Evolutionary conservation across 2,797 vertebrate genomes (phyloP).

Genomic region (Dermochelys coriacea): DNA sequence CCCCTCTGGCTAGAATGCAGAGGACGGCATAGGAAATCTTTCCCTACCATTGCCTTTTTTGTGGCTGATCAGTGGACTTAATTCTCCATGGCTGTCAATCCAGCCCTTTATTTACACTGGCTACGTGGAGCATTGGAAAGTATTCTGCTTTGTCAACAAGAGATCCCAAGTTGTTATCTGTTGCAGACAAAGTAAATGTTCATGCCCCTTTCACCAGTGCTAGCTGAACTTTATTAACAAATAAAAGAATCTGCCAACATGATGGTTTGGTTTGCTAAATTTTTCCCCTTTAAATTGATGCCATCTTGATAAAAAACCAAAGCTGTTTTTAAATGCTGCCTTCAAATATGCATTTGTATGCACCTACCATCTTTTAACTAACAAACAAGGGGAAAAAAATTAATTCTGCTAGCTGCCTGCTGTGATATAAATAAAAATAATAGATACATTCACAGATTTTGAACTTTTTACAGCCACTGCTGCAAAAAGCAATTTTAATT

Average conservation of each 20-base stretch:
- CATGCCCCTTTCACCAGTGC: neutral
- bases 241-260: neutral
- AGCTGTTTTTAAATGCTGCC: conserved; percentile 19
- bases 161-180: neutral
- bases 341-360: conserved; percentile 47
- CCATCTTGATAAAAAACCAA: neutral
- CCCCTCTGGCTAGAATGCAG: conserved; percentile 11
- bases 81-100: conserved; percentile 6
- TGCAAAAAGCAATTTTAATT: conserved; percentile 77
- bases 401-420: conserved; percentile 55
- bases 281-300: conserved; percentile 12
- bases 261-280: neutral
- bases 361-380: conserved; percentile 67
- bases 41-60: neutral
- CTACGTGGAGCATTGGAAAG: conserved; percentile 38
- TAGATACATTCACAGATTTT: conserved; percentile 65
- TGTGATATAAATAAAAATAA: conserved; percentile 78
- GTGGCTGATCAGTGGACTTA: neutral
- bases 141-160: neutral
- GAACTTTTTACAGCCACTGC: conserved; percentile 55
- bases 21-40: conserved; percentile 36
- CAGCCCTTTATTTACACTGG: neutral
- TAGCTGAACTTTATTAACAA: conserved; percentile 42
- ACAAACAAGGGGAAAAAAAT: conserved; percentile 27
- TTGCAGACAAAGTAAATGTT: neutral